Evolutionary conservation across 2,113 vertebrate species (phyloP).

Genomic region (Ptilonorhynchus violaceus): DNA sequence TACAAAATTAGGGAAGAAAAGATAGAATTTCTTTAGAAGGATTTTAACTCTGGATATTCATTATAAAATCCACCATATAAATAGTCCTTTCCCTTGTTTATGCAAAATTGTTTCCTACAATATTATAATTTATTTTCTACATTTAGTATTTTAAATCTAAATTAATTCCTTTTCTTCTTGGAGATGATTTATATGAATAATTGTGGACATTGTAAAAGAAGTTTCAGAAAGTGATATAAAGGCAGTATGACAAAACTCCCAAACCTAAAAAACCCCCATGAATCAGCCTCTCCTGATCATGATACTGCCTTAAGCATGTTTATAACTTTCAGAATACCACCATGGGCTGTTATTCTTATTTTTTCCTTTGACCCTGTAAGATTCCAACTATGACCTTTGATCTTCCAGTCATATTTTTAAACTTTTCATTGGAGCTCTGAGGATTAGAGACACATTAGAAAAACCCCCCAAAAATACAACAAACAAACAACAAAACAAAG

Average conservation of each 20-base stretch:
- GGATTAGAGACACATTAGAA: background rate
- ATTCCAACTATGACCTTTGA: background rate
- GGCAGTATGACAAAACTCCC: background rate
- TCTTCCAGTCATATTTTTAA: slow-evolving; percentile 10
- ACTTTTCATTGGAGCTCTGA: background rate
- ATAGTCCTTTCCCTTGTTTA: background rate
- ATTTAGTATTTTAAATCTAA: background rate
- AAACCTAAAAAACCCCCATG: background rate
- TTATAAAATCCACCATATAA: background rate
- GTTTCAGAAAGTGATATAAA: background rate
- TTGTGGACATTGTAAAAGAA: background rate
- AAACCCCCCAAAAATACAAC: background rate
- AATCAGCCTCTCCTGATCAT: background rate
- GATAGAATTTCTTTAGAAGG: background rate
- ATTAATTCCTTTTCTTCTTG: background rate
- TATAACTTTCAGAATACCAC: background rate
- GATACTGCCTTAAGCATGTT: background rate
- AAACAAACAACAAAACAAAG: background rate
- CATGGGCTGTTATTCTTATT: background rate
- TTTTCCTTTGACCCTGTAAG: background rate
- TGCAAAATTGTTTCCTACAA: background rate
- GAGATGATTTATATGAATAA: background rate
- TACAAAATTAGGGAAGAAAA: background rate
- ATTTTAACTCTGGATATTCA: background rate
- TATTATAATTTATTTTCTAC: background rate